phyloP scores from a whole-genome alignment of 2,888 invertebrate species.

The Nemotelus pantherinus region DNA sequence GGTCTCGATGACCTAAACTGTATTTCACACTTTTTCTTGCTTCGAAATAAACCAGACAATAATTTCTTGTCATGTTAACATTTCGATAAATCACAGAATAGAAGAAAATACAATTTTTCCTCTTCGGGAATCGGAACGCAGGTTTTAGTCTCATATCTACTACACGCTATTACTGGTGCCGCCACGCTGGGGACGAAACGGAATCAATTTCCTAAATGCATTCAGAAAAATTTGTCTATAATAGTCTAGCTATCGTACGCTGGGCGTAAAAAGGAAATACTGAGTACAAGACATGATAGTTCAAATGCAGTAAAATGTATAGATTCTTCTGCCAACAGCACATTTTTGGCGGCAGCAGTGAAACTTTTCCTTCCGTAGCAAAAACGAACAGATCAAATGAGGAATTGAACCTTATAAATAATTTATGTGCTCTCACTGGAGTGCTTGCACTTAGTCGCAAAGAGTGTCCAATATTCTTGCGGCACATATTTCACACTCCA shows the following conservation, averaged over 20 bases:
- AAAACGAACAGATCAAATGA: slow-evolving; percentile 33
- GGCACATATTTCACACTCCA: slow-evolving; percentile 40
- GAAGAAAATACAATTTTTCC: slow-evolving; percentile 35
- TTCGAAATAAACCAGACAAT: slow-evolving; percentile 18
- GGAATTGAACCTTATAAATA: slow-evolving; percentile 42
- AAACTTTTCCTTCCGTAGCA: not conserved
- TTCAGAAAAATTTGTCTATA: slow-evolving; percentile 37
- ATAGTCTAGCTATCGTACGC: not conserved
- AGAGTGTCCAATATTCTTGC: slow-evolving; percentile 31
- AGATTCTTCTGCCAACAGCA: slow-evolving; percentile 33
- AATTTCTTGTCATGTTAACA: slow-evolving; percentile 40
- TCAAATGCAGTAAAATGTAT: slow-evolving; percentile 16
- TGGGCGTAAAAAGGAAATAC: not conserved
- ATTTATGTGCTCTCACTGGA: slow-evolving; percentile 36
- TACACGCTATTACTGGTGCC: not conserved
- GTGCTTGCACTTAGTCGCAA: slow-evolving; percentile 34
- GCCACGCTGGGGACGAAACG: slow-evolving; percentile 27
- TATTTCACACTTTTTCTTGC: slow-evolving; percentile 5
- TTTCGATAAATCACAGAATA: slow-evolving; percentile 29
- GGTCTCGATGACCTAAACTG: not conserved
- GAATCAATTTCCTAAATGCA: slow-evolving; percentile 41
- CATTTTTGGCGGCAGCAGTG: slow-evolving; percentile 9
- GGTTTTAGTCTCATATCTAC: not conserved
- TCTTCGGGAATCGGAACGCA: not conserved
- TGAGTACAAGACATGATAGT: slow-evolving; percentile 5